Conservation (phyloP, 2,797 vertebrate species). For the Columba guinea region DNA sequence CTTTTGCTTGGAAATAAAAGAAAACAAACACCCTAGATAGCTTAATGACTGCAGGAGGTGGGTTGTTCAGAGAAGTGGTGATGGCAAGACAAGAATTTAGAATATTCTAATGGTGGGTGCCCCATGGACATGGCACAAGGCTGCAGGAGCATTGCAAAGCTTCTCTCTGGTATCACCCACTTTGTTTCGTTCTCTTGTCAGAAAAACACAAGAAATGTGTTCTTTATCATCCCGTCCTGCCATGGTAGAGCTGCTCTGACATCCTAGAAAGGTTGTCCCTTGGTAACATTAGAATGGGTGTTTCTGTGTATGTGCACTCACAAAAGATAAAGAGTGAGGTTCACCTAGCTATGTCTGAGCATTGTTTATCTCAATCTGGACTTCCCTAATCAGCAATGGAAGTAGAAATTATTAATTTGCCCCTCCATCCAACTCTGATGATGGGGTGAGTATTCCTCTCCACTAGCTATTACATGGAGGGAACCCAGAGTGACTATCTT, state of each 20-base stretch:
- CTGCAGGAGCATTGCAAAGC: background rate
- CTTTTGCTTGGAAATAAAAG: background rate
- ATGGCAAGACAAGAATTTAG: background rate
- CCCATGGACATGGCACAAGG: accelerated
- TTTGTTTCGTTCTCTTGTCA: background rate
- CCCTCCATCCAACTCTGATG: background rate
- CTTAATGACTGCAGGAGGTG: background rate
- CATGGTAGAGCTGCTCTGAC: background rate
- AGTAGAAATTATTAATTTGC: background rate
- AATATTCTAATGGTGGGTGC: background rate
- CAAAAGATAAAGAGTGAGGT: background rate
- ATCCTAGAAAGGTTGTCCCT: background rate
- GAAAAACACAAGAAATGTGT: background rate
- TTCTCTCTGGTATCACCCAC: background rate
- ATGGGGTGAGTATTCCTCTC: background rate
- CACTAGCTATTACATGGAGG: background rate
- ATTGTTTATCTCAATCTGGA: background rate
- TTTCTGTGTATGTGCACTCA: background rate
- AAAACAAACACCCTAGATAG: background rate
- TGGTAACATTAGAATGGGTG: background rate
- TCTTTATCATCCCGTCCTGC: background rate
- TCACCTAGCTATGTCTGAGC: background rate
- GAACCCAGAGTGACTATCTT: background rate
- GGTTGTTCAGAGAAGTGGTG: background rate
- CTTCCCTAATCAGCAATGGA: background rate